Evolutionary conservation across 23 tunicate species (phyloP), one percentile per base, ranked within the genome.

Genomic region (Trididemnum clinides): DNA sequence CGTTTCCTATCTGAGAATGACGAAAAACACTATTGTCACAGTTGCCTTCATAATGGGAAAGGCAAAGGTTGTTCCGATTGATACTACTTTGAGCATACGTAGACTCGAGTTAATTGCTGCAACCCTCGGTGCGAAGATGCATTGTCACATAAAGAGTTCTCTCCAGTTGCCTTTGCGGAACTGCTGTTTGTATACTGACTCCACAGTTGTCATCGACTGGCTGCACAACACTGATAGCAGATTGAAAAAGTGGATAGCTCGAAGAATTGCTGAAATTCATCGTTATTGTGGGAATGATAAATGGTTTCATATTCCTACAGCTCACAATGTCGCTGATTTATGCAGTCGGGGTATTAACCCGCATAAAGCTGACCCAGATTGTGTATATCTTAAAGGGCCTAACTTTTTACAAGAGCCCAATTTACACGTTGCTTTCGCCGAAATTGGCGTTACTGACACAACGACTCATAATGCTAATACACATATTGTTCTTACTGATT

Each of bases 1-100:
- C 32, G 75, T 69, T 30, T 69, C 80, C 54, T 38, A 73, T 23
- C 28, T 73, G 28, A 73, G 80, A 38, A 73, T 73, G 80, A 73
- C 20, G 3, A 4, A 36, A 36, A 23, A 73, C 38, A 7, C 7
- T 5, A 19, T 1, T 7, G 28, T 20, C 26, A 28, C 26, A 2
- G 57, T 73, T 36, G 54, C 80, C 54, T 73, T 73, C 38, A 57
- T 73, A 7, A 73, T 73, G 80, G 57, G 57, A 20, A 73, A 73
- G 25, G 54, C 80, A 12, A 73, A 73, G 28, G 80, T 73, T 73
- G 54, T 73, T 6, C 80, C 80, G 1, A 73, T 12, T 2, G 10
- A 28, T 1, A 73, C 57, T 38, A 39, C 29, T 20, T 2, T 19
- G 29, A 73, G 57, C 54, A 73, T 73, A 20, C 80, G 57, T 57